Evolutionary conservation across 1,140 invertebrate species (phyloP).

Genomic region (Bombyx mandarina): DNA sequence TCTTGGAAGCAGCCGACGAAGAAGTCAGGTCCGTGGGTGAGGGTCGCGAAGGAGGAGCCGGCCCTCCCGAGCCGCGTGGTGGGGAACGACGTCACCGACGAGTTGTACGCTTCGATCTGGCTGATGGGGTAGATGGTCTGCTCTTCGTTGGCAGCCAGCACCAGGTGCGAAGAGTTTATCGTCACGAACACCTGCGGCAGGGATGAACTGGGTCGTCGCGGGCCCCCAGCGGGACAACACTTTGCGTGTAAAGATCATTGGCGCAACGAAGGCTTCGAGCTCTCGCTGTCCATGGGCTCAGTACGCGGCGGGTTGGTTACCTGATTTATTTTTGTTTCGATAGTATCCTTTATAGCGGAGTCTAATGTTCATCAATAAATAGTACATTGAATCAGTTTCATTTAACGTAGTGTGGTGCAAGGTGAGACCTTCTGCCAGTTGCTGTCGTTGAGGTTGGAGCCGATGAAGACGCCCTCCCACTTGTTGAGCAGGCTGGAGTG

Average conservation of each 20-base stretch:
- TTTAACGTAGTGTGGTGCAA: no score
- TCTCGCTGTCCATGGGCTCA: no score
- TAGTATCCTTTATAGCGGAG: no score
- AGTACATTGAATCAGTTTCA: no score
- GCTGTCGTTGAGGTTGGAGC: constrained; percentile 85
- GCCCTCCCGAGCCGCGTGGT: constrained; percentile 85
- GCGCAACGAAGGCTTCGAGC: no score
- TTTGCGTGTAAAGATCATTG: no score
- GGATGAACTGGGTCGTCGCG: no score
- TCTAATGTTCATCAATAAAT: no score
- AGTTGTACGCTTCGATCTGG: constrained; percentile 80
- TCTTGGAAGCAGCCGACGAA: constrained; percentile 95
- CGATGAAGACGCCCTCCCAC: constrained; percentile 91
- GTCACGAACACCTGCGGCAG: constrained; percentile 79
- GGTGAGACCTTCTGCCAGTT: constrained; percentile 83
- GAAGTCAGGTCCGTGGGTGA: constrained; percentile 79
- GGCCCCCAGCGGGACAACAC: no score
- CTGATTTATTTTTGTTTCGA: no score
- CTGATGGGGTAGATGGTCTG: constrained; percentile 91
- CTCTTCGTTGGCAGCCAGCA: constrained; percentile 88
- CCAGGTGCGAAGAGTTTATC: constrained; percentile 88
- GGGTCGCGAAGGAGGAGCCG: constrained; percentile 76
- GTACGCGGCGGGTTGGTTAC: no score
- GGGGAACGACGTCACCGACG: constrained; percentile 84
- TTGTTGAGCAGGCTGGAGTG: constrained; percentile 89